Evolutionary conservation across 35 echinoderm and acorn worm genomes (phyloP), one percentile per base, ranked within the genome.

Genomic region (Ophiothrix spiculata): DNA sequence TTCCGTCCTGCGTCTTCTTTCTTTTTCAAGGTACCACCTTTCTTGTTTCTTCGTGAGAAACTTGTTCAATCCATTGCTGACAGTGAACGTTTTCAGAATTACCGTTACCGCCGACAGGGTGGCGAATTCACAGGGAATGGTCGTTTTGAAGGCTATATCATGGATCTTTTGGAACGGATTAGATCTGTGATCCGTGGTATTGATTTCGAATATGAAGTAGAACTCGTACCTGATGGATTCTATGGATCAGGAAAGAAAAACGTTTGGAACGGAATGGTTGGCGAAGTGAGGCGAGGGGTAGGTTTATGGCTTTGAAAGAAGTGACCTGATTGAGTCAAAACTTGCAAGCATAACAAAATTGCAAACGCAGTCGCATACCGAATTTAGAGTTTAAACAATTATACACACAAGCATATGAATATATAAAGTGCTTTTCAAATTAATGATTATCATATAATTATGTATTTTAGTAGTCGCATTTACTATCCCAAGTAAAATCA

Each of bases 181-280:
- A 86, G 86, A 37, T 40, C 84, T 33, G 35, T 38, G 36, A 91
- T 91, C 35, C 54, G 84, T 15, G 77, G 90, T 23, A 88, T 93
- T 32, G 86, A 93, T 75, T 93, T 93, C 75, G 86, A 93, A 3
- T 93, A 88, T 49, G 86, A 93, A 33, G 86, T 93, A 2, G 86
- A 88, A 78, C 76, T 93, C 1, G 91, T 88, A 1, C 38, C 86
- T 37, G 91, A 93, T 35, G 91, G 91, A 25, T 84, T 84, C 38
- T 93, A 88, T 73, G 82, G 75, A 41, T 75, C 39, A 19, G 60
- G 78, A 77, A 84, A 93, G n/a, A 84, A 81, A 38, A 78, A 81
- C 11, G 77, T 81, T 6, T 93, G 91, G 91, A 77, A 88, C 36
- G 91, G 91, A 75, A 88, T 93, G 91, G 56, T 93, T 23, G 85